These are phyloP conservation scores for Scaptomyza pallida DNA, from an alignment of 1,140 invertebrate species.

Conservation along the genomic window DNA sequence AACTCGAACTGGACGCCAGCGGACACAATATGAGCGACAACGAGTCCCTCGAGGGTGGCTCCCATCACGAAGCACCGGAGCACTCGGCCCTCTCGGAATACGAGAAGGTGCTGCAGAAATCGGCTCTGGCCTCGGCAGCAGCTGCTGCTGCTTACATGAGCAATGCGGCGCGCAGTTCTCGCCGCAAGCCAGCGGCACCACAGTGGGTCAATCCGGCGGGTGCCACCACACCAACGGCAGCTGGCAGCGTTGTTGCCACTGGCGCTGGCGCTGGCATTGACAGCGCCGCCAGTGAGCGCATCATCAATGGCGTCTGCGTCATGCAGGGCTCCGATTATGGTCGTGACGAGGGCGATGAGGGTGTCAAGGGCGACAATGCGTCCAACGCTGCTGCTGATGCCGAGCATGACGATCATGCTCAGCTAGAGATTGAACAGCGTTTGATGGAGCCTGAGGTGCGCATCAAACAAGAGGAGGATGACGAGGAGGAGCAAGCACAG, in stretches of 20 bases:
- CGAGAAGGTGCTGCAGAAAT: slow-evolving; percentile 73
- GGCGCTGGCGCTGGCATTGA: slow-evolving; percentile 15
- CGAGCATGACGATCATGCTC: slow-evolving; percentile 77
- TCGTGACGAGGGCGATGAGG: slow-evolving; percentile 93
- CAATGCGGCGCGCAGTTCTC: slow-evolving; percentile 72
- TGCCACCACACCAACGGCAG: slow-evolving; percentile 35
- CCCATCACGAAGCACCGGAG: slow-evolving; percentile 65
- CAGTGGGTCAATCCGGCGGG: slow-evolving; percentile 97
- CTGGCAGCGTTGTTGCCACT: slow-evolving; percentile 18
- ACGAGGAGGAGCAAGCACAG: slow-evolving; percentile 50
- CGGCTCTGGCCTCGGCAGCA: slow-evolving; percentile 63
- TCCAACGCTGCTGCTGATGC: slow-evolving; percentile 80
- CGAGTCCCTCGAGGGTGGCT: slow-evolving; percentile 87
- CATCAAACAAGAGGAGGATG: slow-evolving; percentile 79
- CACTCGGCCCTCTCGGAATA: slow-evolving; percentile 86
- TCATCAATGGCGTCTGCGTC: slow-evolving; percentile 96
- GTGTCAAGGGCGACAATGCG: slow-evolving; percentile 74
- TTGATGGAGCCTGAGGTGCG: slow-evolving; percentile 79
- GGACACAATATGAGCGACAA: slow-evolving; percentile 92
- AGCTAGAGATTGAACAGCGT: slow-evolving; percentile 66
- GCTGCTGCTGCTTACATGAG: slow-evolving; percentile 70
- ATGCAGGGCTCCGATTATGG: slow-evolving; percentile 90
- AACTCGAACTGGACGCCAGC: slow-evolving; percentile 86
- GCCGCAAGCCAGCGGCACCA: slow-evolving; percentile 96
- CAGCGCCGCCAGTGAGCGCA: slow-evolving; percentile 88